Base-by-base conservation (phyloP, 1,140 invertebrate genomes). In the Sinella curviseta region DNA sequence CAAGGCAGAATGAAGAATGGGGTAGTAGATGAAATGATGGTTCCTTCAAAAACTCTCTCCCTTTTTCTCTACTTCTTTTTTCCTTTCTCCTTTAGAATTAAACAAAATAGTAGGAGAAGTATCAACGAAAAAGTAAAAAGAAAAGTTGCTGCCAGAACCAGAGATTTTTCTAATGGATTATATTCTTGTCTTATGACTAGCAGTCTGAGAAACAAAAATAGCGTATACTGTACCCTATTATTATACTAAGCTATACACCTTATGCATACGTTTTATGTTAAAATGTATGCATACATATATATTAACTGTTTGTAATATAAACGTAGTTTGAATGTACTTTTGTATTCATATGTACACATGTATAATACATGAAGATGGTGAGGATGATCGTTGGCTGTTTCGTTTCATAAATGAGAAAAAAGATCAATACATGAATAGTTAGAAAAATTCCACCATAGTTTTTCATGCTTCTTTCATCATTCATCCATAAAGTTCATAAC, bases 71-170 rank as follows among this genome's bases (percentile, higher is more conserved):
- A 60, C 26, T 70, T 31, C 65, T 70, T 33, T 70, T 70, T 30
- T 30, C 4, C 31, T 70, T 70, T 14, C 14, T 8, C 65, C 31
- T 30, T 3, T 14, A 33, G 31, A 70, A 60, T 12, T 60, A 60
- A 70, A 30, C 26, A 70, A 33, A 70, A 65, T 65, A 65, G 65
- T 70, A 33, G 31, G n/a, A n/a, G n/a, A n/a, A n/a, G n/a, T n/a
- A n/a, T n/a, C n/a, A n/a, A n/a, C n/a, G n/a, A 70, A 70, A 70
- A n/a, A 70, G 12, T 4, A 31, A 33, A 33, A 65, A 65, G 57
- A 70, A n/a, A 70, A 70, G 65, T 70, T 70, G 3, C 65, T 70
- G 65, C 65, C 65, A 70, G 65, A 33, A 70, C 28, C 65, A 70
- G 65, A 70, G 31, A 70, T 33, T 70, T 70, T 65, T 33, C 8